Evolutionary conservation across 2,113 vertebrate genomes (phyloP), one percentile per base, ranked within the genome.

Genomic region (Pseudorhombus dupliciocellatus): DNA sequence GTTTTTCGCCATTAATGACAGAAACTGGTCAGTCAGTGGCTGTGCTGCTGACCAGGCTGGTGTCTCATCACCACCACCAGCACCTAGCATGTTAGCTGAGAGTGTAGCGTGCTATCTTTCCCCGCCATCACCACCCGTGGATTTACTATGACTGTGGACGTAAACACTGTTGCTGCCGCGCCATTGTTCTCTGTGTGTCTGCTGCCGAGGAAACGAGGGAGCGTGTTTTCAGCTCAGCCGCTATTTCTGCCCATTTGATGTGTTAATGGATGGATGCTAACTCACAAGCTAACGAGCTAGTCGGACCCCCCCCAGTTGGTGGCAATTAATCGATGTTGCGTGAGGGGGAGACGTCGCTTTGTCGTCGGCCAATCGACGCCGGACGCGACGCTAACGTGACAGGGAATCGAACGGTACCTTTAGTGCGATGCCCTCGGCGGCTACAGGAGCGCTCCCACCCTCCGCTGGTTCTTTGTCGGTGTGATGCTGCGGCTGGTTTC

Each of bases 331-430:
- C 83, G 69, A 68, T 68, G 72, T 50, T 57, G 37, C n/a, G 37
- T 40, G 75, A 59, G 60, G 30, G 7, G 30, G 1, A 87, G 79
- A 83, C 79, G 50, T 51, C 22, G 60, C 79, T 91, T 89, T 82
- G 84, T 88, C 37, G 64, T 67, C 55, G 12, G 9, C 16, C 2
- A 66, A 71, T 74, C 67, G 53, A 5, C 37, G 37, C 2, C 40
- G 31, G 22, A 53, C 42, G 55, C 24, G 7, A 7, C 66, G 7
- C 4, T 4, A 66, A 68, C 12, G 51, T 12, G 18, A 46, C 31
- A n/a, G 24, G 22, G 71, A 80, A 68, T 15, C 1, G 20, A 37
- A 55, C 52, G 0, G 12, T 92, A 91, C 91, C 87, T 89, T 72
- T 71, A 87, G 53, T 66, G 64, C 63, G 80, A 89, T 84, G 82